These are phyloP conservation scores for Oikopleura vanhoeffeni DNA, from an alignment of 23 tunicate species.

Conservation along the genomic window DNA sequence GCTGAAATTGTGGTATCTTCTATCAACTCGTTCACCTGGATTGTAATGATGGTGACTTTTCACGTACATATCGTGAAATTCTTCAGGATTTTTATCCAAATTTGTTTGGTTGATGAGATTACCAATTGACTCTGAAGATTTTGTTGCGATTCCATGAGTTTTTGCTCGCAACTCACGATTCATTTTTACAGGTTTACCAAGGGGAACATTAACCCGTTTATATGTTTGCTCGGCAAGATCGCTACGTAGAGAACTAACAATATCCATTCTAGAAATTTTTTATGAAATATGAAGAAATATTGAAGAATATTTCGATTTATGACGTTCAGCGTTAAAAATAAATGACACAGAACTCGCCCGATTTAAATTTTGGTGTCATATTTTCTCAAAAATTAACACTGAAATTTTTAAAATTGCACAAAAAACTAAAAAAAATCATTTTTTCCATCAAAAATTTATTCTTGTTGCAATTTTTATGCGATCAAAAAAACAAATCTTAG, in stretches of 20 bases:
- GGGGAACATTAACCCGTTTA: background rate
- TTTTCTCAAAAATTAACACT: no score
- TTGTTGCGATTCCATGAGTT: conserved; percentile 2
- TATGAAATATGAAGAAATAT: no score
- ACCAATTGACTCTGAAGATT: background rate
- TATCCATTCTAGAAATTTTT: background rate
- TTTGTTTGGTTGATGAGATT: background rate
- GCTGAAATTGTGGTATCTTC: background rate
- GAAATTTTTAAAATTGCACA: no score
- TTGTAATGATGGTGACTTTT: conserved; percentile 8
- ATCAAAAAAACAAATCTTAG: no score
- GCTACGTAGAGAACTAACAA: background rate
- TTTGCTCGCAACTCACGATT: background rate
- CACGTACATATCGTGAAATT: background rate
- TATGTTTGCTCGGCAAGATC: background rate
- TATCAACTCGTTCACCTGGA: background rate
- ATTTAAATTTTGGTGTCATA: no score
- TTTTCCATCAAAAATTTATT: no score
- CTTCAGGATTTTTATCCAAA: background rate
- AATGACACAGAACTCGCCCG: no score
- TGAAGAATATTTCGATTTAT: no score
- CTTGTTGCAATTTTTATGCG: no score
- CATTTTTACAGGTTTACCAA: background rate
- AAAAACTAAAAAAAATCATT: no score
- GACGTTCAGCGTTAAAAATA: no score